phyloP scores from a whole-genome alignment of 2,888 invertebrate species.

The Muscina levida region DNA sequence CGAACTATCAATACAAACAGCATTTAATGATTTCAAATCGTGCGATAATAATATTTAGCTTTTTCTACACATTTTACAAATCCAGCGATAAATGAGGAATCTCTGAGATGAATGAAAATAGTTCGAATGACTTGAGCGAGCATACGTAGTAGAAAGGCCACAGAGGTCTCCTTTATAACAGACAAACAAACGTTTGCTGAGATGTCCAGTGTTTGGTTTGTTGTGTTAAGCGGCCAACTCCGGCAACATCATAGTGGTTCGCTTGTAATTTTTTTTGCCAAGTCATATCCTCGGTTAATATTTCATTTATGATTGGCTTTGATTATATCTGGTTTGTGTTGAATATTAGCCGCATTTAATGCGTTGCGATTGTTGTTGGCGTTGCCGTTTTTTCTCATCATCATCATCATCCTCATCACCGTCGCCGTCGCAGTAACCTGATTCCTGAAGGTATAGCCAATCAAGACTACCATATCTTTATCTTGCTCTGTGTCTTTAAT shows the following conservation, averaged over 20 bases:
- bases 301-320: constrained; percentile 51
- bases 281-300: constrained; percentile 36
- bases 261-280: constrained; percentile 15
- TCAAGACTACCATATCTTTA: neutral
- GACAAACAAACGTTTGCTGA: constrained; percentile 6
- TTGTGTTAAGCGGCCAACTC: neutral
- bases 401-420: no score
- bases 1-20: constrained; percentile 25
- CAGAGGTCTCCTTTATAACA: neutral
- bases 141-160: neutral
- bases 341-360: constrained; percentile 37
- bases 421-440: constrained; percentile 33
- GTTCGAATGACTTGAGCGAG: no score
- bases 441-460: constrained; percentile 38
- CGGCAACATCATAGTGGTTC: neutral
- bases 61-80: neutral
- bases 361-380: neutral
- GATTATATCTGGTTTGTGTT: constrained; percentile 38
- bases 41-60: constrained; percentile 14
- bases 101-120: neutral
- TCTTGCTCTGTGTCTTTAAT: neutral
- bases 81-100: neutral
- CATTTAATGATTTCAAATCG: constrained; percentile 26
- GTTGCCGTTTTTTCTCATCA: constrained; percentile 21
- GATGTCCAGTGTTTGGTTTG: neutral